phyloP scores from a whole-genome alignment of 2,888 invertebrate species.

The Microplitis deprimator region DNA sequence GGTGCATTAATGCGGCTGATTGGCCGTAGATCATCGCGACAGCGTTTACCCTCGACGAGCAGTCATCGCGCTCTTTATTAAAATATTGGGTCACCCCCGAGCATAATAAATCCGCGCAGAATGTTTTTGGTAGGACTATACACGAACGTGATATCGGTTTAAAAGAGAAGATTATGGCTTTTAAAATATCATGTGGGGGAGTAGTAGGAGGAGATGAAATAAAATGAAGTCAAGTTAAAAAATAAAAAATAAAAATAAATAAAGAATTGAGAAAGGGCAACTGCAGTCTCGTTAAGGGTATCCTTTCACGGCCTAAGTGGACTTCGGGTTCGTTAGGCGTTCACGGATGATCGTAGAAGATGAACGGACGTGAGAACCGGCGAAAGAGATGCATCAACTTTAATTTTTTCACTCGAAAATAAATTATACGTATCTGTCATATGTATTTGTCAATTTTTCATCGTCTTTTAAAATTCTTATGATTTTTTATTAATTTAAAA shows the following conservation, averaged over 20 bases:
- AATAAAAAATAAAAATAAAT: conserved; percentile 39
- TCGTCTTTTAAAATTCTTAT: background rate
- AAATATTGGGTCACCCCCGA: conserved; percentile 66
- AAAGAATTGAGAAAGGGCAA: conserved; percentile 53
- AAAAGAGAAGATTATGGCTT: conserved; percentile 17
- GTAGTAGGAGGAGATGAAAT: conserved; percentile 33
- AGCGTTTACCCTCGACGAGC: conserved; percentile 23
- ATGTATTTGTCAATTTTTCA: background rate
- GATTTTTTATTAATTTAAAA: too few species aligned
- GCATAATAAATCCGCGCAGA: conserved; percentile 52
- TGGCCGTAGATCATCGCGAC: conserved; percentile 67
- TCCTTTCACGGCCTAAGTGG: conserved; percentile 65
- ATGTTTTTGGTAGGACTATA: background rate
- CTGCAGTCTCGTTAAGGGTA: conserved; percentile 61
- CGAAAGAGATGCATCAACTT: conserved; percentile 58
- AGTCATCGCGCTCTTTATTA: conserved; percentile 63
- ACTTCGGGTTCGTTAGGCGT: conserved; percentile 67
- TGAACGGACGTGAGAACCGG: conserved; percentile 58
- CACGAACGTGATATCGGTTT: background rate
- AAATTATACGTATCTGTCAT: background rate
- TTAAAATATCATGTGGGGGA: conserved; percentile 37
- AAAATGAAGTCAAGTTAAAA: background rate
- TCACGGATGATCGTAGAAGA: conserved; percentile 62
- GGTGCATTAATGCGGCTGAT: conserved; percentile 69
- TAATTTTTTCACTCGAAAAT: background rate